Evolutionary conservation across 2,888 invertebrate genomes (phyloP).

Genomic region (Cremastinae sp.): DNA sequence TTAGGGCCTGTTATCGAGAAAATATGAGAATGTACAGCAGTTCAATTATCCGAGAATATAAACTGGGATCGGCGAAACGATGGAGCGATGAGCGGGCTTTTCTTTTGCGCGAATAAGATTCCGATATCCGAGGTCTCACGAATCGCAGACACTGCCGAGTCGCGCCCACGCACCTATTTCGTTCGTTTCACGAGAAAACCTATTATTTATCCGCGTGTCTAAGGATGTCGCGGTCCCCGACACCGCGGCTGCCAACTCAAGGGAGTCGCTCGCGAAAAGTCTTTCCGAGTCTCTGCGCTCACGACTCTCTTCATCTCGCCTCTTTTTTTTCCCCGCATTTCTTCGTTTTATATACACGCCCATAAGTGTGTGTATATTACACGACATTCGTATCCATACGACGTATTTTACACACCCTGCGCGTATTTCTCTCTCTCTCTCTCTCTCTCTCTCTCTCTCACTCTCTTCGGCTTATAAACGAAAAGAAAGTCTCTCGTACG

Average conservation of each 20-base stretch:
- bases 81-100: slow-evolving; percentile 8
- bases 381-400: not conserved
- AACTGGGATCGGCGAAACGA: not conserved
- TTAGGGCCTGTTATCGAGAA: no score
- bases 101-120: slow-evolving; percentile 56
- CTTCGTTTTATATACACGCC: no score
- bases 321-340: not conserved
- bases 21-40: no score
- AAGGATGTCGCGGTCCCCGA: slow-evolving; percentile 66
- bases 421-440: slow-evolving; percentile 39
- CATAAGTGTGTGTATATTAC: slow-evolving; percentile 28
- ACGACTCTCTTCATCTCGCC: slow-evolving; percentile 36
- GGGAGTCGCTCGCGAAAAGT: slow-evolving; percentile 39
- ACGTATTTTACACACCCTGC: slow-evolving; percentile 8
- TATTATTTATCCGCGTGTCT: slow-evolving; percentile 75
- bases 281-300: slow-evolving; percentile 13
- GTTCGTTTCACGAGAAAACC: slow-evolving; percentile 56
- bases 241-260: slow-evolving; percentile 71
- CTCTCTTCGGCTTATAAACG: slow-evolving; percentile 22
- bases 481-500: slow-evolving; percentile 8
- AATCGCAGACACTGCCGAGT: slow-evolving; percentile 74
- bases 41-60: not conserved
- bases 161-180: slow-evolving; percentile 74
- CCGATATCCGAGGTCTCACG: slow-evolving; percentile 68
- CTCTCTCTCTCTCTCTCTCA: slow-evolving; percentile 31